Evolutionary conservation across 2,888 invertebrate species (phyloP).

Genomic region (Ypsolopha sequella): DNA sequence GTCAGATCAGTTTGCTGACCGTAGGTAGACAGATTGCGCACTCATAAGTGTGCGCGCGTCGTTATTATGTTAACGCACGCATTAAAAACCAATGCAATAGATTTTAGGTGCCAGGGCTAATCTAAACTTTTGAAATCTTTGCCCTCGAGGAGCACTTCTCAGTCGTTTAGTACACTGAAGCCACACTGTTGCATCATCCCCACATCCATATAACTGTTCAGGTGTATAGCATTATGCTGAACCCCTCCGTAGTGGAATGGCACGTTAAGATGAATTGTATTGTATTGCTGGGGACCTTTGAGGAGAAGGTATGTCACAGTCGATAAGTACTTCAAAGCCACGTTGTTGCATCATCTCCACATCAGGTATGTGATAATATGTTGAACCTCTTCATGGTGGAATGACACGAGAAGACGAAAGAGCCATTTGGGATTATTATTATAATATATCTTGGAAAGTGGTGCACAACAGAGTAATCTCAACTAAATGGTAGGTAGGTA

Average conservation of each 20-base stretch:
- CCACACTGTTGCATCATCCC: conserved; percentile 78
- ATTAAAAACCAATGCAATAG: no score
- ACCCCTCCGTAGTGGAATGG: conserved; percentile 81
- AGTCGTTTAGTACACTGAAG: conserved; percentile 82
- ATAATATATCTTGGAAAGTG: no score
- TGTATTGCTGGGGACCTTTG: conserved; percentile 78
- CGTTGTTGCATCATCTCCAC: conserved; percentile 77
- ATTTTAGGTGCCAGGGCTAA: no score
- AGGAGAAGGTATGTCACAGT: conserved; percentile 79
- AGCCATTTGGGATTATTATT: no score
- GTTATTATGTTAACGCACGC: no score
- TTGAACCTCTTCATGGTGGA: conserved; percentile 82
- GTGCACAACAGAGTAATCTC: no score
- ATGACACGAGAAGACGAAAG: conserved; percentile 82
- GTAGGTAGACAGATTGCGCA: no score
- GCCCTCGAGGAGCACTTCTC: conserved; percentile 72
- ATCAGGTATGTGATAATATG: conserved; percentile 53
- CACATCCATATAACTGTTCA: conserved; percentile 80
- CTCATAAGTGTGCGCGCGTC: no score
- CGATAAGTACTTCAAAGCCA: conserved; percentile 82
- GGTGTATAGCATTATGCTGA: conserved; percentile 53
- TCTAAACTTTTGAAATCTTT: no score
- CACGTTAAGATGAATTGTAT: conserved; percentile 81
- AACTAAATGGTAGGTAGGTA: no score
- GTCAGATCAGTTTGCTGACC: no score